A percentile compares a stretch with the other conserved stretches of the same genome.
phyloP scores from a whole-genome alignment of 2,797 vertebrate genomes.

The Myoxocephalus aenaeus region DNA sequence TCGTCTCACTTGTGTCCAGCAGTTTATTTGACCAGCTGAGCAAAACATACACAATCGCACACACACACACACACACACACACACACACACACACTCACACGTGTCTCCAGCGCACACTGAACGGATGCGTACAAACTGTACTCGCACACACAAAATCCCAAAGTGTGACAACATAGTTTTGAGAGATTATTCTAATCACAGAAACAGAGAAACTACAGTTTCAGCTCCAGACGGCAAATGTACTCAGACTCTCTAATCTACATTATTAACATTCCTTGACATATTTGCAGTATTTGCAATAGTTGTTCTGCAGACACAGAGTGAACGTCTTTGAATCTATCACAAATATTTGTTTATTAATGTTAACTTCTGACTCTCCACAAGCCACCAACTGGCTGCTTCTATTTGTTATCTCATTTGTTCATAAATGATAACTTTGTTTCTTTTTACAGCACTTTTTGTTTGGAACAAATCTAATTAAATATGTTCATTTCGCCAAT shows the following conservation, averaged over 20 bases:
- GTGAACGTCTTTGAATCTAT: slow-evolving; percentile 12
- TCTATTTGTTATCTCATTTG: not conserved
- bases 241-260: slow-evolving; percentile 77
- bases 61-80: slow-evolving; percentile 21
- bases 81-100: slow-evolving; percentile 34
- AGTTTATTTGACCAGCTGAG: slow-evolving; percentile 78
- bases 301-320: slow-evolving; percentile 21
- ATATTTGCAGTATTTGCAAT: slow-evolving; percentile 67
- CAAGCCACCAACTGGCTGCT: not conserved
- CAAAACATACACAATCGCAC: slow-evolving; percentile 51
- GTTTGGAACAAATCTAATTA: not conserved
- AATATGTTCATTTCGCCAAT: not conserved
- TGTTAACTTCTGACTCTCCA: slow-evolving; percentile 13
- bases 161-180: slow-evolving; percentile 61
- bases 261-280: slow-evolving; percentile 84
- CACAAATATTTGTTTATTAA: slow-evolving; percentile 10
- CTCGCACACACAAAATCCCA: slow-evolving; percentile 22
- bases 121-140: slow-evolving; percentile 7
- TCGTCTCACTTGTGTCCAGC: slow-evolving; percentile 19
- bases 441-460: not conserved
- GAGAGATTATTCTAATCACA: slow-evolving; percentile 83
- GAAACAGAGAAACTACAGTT: slow-evolving; percentile 80
- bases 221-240: slow-evolving; percentile 57
- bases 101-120: slow-evolving; percentile 28
- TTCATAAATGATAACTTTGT: not conserved